Evolutionary conservation across 2,797 vertebrate genomes (phyloP).

Genomic region (Mormyrops boulengeri): DNA sequence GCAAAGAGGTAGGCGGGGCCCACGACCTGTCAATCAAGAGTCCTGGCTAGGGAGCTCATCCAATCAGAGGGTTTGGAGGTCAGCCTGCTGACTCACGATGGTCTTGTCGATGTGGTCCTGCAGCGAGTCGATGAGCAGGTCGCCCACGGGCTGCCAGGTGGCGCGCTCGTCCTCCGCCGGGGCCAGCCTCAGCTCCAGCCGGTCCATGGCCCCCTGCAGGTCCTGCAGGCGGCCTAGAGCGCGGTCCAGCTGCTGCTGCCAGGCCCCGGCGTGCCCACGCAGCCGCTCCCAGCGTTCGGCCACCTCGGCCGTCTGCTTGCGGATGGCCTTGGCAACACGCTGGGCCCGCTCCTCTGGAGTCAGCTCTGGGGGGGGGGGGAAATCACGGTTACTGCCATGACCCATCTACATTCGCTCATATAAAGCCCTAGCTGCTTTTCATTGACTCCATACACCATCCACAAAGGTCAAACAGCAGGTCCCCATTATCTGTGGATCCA

Average conservation of each 20-base stretch:
- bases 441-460: not conserved
- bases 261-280: conserved; percentile 66
- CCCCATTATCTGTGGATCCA: not conserved
- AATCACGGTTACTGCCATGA: not conserved
- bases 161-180: conserved; percentile 73
- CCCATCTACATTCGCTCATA: not conserved
- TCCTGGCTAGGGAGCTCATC: not conserved
- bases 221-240: conserved; percentile 84
- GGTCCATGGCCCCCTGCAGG: conserved; percentile 88
- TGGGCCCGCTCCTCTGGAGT: conserved; percentile 88
- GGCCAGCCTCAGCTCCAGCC: conserved; percentile 79
- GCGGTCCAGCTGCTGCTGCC: conserved; percentile 88
- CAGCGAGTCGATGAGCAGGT: conserved; percentile 88
- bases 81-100: conserved; percentile 56
- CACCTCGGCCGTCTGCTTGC: conserved; percentile 86
- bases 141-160: conserved; percentile 84
- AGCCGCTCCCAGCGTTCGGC: conserved; percentile 88
- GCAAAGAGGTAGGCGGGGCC: not conserved
- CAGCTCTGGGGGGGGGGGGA: conserved; percentile 59
- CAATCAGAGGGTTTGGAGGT: not conserved
- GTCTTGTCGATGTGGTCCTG: conserved; percentile 90
- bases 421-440: not conserved
- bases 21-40: not conserved
- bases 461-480: not conserved
- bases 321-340: conserved; percentile 83